Conservation (phyloP, 1,140 invertebrate genomes). For the Goniozus legneri region DNA sequence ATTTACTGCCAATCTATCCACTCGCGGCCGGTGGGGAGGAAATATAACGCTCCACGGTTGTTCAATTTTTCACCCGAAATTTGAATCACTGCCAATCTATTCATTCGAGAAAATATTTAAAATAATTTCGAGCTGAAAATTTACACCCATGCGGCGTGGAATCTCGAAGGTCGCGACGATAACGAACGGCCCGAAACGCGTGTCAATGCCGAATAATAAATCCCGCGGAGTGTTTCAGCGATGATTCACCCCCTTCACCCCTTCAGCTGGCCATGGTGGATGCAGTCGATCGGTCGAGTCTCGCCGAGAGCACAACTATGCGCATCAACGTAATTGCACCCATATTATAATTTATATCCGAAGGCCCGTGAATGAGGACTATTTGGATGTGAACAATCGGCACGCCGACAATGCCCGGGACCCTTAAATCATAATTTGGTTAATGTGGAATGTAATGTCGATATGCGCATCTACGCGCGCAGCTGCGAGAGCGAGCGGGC, state of each 20-base stretch:
- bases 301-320: conserved; percentile 27
- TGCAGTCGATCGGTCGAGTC: background rate
- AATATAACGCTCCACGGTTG: too few relatives aligned
- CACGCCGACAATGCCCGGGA: conserved; percentile 44
- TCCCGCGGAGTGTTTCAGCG: conserved; percentile 16
- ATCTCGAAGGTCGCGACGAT: too few relatives aligned
- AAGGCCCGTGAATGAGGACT: conserved; percentile 35
- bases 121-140: too few relatives aligned
- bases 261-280: background rate
- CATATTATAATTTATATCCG: conserved; percentile 48
- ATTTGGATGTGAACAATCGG: conserved; percentile 51
- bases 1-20: too few relatives aligned
- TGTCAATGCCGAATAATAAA: conserved; percentile 24
- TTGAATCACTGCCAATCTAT: too few relatives aligned
- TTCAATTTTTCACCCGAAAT: too few relatives aligned
- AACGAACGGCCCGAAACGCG: conserved; percentile 25
- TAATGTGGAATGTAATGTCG: conserved; percentile 55
- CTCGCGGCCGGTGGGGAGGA: too few relatives aligned
- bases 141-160: too few relatives aligned
- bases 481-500: too few relatives aligned
- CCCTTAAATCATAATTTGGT: conserved; percentile 56
- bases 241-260: background rate
- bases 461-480: conserved; percentile 30
- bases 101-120: too few relatives aligned
- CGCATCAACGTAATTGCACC: conserved; percentile 41